Base-by-base conservation (phyloP, 2,888 invertebrate genomes). In the Eugnorisma glareosa region DNA sequence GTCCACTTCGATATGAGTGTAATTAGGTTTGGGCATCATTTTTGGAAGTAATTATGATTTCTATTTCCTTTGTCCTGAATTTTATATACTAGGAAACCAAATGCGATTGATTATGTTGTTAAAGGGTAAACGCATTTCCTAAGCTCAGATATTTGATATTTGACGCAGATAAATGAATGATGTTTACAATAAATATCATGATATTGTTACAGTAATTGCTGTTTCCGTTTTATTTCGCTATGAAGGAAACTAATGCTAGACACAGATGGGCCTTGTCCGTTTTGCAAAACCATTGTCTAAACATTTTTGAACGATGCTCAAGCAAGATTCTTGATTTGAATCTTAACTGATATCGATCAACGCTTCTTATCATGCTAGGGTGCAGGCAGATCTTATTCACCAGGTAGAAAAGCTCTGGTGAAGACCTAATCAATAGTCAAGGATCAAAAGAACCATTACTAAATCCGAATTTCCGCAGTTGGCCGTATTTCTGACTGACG, bases 31-130 rank as follows among this genome's bases (percentile, higher is more conserved):
- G 37, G 69, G 31, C 13, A 66, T 40, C 0, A 45, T 40, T 82
- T 71, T 73, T 68, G 48, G 73, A 82, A 77, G 69, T 43, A 43
- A 71, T 79, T 43, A 28, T 57, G 43, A 51, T 81, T 64, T 68
- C 13, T 35, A 74, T 70, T 67, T 74, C 35, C n/a, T 59, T 31
- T 73, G 67, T n/a, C 35, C 24, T 64, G 35, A 28, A 68, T 81
- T 13, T 61, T 63, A 2, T 69, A 15, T 63, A 21, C 21, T 5
- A 66, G 43, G 43, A 45, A 81, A n/a, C 15, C 21, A 70, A 79
- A 15, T n/a, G 28, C 1, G 13, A 54, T 21, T 54, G 35, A 54
- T 81, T 54, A 40, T 31, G n/a, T 21, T 45, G 31, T 2, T 54
- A 48, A 31, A 81, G n/a, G 43, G 18, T 54, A 61, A 43, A 31